phyloP scores from a whole-genome alignment of 1,140 invertebrate species.

The Drosophila burlai region DNA sequence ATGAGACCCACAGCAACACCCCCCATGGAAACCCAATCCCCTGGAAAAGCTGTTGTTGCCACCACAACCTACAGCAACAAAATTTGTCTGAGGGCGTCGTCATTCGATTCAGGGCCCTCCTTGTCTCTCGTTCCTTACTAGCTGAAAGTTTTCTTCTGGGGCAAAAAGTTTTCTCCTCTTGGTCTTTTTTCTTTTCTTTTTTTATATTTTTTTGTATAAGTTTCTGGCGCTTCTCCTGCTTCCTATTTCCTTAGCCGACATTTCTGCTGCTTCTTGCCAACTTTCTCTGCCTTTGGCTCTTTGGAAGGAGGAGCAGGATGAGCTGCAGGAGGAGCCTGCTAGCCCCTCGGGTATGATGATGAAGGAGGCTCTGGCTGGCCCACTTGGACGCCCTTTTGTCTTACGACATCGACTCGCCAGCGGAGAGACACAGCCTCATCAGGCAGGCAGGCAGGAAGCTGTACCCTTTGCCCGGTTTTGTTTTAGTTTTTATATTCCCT shows the following conservation, averaged over 20 bases:
- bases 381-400: conserved; percentile 54
- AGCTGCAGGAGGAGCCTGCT: background rate
- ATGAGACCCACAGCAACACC: conserved; percentile 56
- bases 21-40: background rate
- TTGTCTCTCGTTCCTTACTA: background rate
- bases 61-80: conserved; percentile 82
- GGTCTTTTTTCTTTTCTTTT: background rate
- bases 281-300: conserved; percentile 24
- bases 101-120: conserved; percentile 21
- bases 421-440: conserved; percentile 18
- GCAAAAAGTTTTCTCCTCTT: conserved; percentile 12
- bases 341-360: conserved; percentile 1
- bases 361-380: background rate
- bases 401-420: conserved; percentile 52
- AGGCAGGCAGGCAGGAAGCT: conserved; percentile 12
- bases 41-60: conserved; percentile 37
- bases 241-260: conserved; percentile 26
- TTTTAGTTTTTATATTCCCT: conserved; percentile 4
- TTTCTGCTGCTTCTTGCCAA: conserved; percentile 21
- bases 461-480: background rate
- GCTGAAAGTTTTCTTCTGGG: conserved; percentile 32
- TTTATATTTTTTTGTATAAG: conserved; percentile 25
- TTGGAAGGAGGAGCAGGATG: background rate
- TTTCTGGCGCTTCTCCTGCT: conserved; percentile 37
- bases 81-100: conserved; percentile 76